Conservation (phyloP, 2,113 vertebrate genomes). For the Apodemus speciosus region DNA sequence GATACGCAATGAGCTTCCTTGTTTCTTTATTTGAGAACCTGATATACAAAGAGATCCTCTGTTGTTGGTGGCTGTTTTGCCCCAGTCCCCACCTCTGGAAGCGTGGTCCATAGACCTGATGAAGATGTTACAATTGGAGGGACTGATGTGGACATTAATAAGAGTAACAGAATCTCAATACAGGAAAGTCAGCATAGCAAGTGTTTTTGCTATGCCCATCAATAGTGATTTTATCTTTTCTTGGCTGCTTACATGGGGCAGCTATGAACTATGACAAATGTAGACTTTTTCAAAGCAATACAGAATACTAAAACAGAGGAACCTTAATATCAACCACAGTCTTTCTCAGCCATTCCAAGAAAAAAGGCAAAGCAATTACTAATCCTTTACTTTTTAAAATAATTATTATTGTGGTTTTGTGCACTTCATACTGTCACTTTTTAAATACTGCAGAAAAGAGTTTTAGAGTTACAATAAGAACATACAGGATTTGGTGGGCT, state of each 20-base stretch:
- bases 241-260: slow-evolving; percentile 80
- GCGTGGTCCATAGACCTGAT: slow-evolving; percentile 50
- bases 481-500: slow-evolving; percentile 79
- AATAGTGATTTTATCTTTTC: slow-evolving; percentile 82
- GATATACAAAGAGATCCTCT: slow-evolving; percentile 78
- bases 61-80: not conserved
- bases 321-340: slow-evolving; percentile 78
- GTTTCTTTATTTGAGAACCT: slow-evolving; percentile 81
- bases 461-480: slow-evolving; percentile 81
- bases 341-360: slow-evolving; percentile 82
- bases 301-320: slow-evolving; percentile 82
- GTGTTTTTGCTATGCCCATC: slow-evolving; percentile 76
- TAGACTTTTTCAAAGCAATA: slow-evolving; percentile 87
- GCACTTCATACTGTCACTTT: slow-evolving; percentile 84
- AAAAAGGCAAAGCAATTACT: slow-evolving; percentile 77
- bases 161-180: slow-evolving; percentile 63
- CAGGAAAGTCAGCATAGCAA: slow-evolving; percentile 74
- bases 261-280: slow-evolving; percentile 84
- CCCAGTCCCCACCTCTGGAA: slow-evolving; percentile 67
- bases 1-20: slow-evolving; percentile 73
- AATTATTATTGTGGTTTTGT: slow-evolving; percentile 74
- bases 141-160: slow-evolving; percentile 61
- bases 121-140: slow-evolving; percentile 55
- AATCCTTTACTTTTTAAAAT: slow-evolving; percentile 79
- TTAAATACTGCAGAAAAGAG: slow-evolving; percentile 83